Base-by-base conservation (phyloP, 2,888 invertebrate genomes). In the Dryobota labecula region DNA sequence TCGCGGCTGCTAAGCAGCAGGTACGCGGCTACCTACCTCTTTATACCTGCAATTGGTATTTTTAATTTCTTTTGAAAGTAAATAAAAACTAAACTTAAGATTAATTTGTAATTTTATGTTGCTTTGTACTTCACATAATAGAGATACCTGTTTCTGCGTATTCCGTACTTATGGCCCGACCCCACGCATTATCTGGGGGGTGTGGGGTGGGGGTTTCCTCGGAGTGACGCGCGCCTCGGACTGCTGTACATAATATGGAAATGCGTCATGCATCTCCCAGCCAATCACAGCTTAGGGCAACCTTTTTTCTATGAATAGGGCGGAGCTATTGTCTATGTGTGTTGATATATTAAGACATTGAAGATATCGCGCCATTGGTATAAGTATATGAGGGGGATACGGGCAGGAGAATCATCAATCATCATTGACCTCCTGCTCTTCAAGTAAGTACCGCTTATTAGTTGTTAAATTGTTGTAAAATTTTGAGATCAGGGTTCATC, bases 251-350 rank as follows among this genome's bases (percentile, higher is more conserved):
- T 49, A 57, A 73, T 73, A 47, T 45, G 38, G 73, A 18, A 70
- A 70, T 70, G 58, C 43, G 43, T 36, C 73, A 47, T 30, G 47
- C 57, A 38, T 20, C 15, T 24, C 24, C 13, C 47, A 20, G 24
- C 70, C 70, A 70, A 73, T 73, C 58, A 49, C 41, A 24, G 24
- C 30, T 11, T 13, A 13, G 27, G 30, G 13, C 13, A 36, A 11
- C 18, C 30, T 15, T 45, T 56, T 45, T 73, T 49, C 60, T 61
- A 70, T 61, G 68, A 60, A 41, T 41, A 51, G 74, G 70, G 70
- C 74, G 74, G 74, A n/a, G 70, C 41, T 30, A 18, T 49, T 41
- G 20, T 15, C 24, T 30, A 3, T 30, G 30, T 30, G 18, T 38
- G 36, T 45, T 7, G 11, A 11, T 38, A 43, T n/a, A n/a, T n/a